Evolutionary conservation across 2,888 invertebrate genomes (phyloP), one percentile per base, ranked within the genome.

Genomic region (Dorcus hopei): DNA sequence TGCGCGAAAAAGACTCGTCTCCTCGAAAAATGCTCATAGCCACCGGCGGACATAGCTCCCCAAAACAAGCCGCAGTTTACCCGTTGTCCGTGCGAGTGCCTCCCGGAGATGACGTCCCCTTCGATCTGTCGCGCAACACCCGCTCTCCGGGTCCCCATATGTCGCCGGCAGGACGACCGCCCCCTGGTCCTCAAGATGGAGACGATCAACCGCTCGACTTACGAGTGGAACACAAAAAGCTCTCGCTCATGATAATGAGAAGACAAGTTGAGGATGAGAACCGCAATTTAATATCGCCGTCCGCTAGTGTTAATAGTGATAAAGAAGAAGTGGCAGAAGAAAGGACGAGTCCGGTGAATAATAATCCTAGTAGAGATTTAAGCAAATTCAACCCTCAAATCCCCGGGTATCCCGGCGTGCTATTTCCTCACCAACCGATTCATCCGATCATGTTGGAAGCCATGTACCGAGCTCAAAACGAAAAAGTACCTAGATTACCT

Each of bases 1-100:
- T 90, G 89, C 87, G 93, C 84, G 93, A 93, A 84, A 93, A 94
- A 83, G 92, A 93, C 84, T 90, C 92, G 79, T 91, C 91, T 77
- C 93, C 93, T 78, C 86, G 92, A 81, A 93, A 93, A 84, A 91
- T 92, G 88, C 83, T 88, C 77, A 77, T 80, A 54, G 76, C 78
- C 9, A 71, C 83, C 74, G 81, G 79, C 65, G 84, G 85, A 54
- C 83, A 84, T 74, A 82, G 82, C 67, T 88, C 88, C 72, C 89
- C 89, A 58, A 89, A 89, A 77, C 89, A 88, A 77, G 89, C 87
- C 64, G 86, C 88, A 67, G 87, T 88, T 64, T 89, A 88, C 77
- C 89, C 89, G 51, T 78, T 87, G 68, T 80, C 82, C 54, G 81
- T 86, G 65, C 81, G 87, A 67, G 81, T 84, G 61, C 81, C 85